phyloP scores from a whole-genome alignment of 2,113 vertebrate genomes.

The Natator depressus region DNA sequence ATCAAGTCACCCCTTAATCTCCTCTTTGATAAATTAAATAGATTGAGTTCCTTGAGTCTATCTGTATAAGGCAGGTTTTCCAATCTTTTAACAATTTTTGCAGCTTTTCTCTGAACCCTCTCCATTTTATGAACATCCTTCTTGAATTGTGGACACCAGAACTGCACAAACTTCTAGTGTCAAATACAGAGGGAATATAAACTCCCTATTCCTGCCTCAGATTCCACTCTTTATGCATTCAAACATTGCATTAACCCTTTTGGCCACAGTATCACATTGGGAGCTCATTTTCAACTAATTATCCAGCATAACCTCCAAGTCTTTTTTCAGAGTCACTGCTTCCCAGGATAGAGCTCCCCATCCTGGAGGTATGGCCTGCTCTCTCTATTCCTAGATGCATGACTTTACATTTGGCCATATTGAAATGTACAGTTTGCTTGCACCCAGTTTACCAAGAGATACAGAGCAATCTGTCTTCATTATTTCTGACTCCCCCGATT shows the following conservation, averaged over 20 bases:
- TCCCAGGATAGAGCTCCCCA: not conserved
- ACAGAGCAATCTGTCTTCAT: not conserved
- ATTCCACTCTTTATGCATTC: not conserved
- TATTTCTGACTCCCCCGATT: not conserved
- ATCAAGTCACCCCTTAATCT: not conserved
- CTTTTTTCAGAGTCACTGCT: rapidly evolving
- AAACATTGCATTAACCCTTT: not conserved
- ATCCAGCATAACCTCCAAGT: not conserved
- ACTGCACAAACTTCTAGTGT: not conserved
- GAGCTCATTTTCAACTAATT: not conserved
- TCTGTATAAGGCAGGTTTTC: not conserved
- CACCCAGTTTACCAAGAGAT: conserved; percentile 18
- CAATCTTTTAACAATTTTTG: not conserved
- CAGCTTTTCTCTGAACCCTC: not conserved
- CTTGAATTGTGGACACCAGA: not conserved
- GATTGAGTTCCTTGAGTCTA: not conserved
- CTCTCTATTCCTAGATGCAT: not conserved
- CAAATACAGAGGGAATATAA: not conserved
- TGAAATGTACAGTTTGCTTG: not conserved
- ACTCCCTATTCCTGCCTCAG: not conserved
- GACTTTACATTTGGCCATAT: not conserved
- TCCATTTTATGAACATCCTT: not conserved
- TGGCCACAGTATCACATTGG: not conserved
- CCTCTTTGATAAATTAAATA: not conserved
- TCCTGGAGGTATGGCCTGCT: not conserved